phyloP scores from a whole-genome alignment of 1,140 invertebrate genomes.

The Lucilia cuprina region DNA sequence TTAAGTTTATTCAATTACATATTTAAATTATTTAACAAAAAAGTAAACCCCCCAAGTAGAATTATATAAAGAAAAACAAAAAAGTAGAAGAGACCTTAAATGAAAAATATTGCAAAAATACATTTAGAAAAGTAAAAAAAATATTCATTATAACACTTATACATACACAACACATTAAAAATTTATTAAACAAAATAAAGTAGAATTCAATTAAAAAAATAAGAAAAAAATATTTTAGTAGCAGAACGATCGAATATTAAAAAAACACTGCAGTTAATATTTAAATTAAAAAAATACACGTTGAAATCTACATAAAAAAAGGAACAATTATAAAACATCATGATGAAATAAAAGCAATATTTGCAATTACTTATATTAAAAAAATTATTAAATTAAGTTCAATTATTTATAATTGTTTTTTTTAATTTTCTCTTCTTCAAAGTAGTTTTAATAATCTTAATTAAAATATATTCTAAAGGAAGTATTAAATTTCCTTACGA shows the following conservation, averaged over 20 bases:
- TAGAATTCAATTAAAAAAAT: background rate
- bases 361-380: constrained; percentile 25
- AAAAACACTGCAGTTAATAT: background rate
- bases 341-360: constrained; percentile 14
- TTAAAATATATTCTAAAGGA: background rate
- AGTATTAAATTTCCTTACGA: background rate
- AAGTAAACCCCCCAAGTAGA: background rate
- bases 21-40: background rate
- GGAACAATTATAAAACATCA: background rate
- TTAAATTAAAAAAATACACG: background rate
- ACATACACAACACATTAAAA: too few species aligned
- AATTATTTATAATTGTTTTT: background rate
- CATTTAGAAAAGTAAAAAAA: background rate
- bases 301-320: background rate
- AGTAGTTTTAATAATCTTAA: constrained; percentile 1
- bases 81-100: constrained; percentile 17
- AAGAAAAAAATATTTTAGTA: background rate
- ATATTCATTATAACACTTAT: background rate
- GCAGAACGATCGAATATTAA: background rate
- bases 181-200: background rate
- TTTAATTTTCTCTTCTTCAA: background rate
- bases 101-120: background rate
- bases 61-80: background rate
- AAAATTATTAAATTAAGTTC: constrained; percentile 9
- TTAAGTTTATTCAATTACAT: background rate